Conservation (phyloP, 2,797 vertebrate species). For the Tokudaia muenninki region DNA sequence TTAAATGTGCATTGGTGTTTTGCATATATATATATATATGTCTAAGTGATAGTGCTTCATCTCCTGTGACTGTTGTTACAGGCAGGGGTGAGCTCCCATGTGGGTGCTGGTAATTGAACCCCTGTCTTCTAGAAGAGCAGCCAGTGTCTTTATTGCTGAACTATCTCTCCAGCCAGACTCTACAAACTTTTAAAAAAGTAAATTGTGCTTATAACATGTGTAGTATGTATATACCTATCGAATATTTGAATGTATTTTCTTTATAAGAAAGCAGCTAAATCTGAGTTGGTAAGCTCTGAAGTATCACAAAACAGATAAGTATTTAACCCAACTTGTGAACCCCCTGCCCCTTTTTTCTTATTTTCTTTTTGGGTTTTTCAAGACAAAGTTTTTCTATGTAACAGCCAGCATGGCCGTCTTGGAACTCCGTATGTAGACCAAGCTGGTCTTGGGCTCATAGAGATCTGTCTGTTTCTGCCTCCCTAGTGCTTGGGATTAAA, state of each 20-base stretch:
- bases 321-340: neutral
- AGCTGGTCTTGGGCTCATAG: neutral
- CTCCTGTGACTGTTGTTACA: neutral
- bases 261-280: conserved; percentile 40
- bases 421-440: neutral
- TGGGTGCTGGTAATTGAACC: neutral
- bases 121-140: neutral
- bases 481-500: neutral
- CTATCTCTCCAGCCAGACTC: neutral
- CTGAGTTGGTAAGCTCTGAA: neutral
- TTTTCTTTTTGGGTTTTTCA: neutral
- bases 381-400: neutral
- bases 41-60: neutral
- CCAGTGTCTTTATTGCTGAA: neutral
- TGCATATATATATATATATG: neutral
- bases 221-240: neutral
- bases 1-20: neutral
- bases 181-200: neutral
- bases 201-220: neutral
- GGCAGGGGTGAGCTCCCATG: neutral
- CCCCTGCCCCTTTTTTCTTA: neutral
- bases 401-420: neutral
- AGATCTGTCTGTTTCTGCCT: neutral
- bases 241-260: conserved; percentile 1
- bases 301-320: neutral